These are phyloP conservation scores for Ptychobarbus kaznakovi DNA, from an alignment of 2,797 vertebrate species.

Conservation along the genomic window DNA sequence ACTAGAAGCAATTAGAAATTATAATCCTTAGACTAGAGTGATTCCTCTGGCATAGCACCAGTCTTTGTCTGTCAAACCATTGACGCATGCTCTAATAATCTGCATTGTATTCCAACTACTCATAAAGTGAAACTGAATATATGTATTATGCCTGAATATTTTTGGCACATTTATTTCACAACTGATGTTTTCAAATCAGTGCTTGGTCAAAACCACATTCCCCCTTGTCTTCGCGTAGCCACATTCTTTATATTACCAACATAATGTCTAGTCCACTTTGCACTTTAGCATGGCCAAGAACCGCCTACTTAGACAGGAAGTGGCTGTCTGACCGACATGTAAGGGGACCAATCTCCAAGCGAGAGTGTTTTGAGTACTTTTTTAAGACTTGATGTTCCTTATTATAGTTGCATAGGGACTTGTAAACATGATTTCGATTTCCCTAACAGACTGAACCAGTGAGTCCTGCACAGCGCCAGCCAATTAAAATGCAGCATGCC, in stretches of 20 bases:
- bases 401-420: background rate
- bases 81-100: slow-evolving; percentile 53
- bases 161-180: slow-evolving; percentile 65
- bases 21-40: slow-evolving; percentile 13
- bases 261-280: slow-evolving; percentile 18
- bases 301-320: slow-evolving; percentile 23
- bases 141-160: slow-evolving; percentile 71
- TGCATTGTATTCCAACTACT: slow-evolving; percentile 56
- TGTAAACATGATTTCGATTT: background rate
- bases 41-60: slow-evolving; percentile 36
- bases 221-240: slow-evolving; percentile 45
- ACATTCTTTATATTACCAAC: slow-evolving; percentile 12
- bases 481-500: background rate
- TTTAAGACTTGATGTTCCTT: background rate
- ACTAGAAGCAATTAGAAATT: slow-evolving; percentile 8
- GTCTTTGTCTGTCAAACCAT: slow-evolving; percentile 45
- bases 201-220: slow-evolving; percentile 73
- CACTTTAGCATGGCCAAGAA: slow-evolving; percentile 20
- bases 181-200: slow-evolving; percentile 71
- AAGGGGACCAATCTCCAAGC: background rate
- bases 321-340: slow-evolving; percentile 14
- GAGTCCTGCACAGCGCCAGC: background rate
- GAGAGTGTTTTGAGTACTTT: background rate
- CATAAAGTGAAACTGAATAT: slow-evolving; percentile 68
- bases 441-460: background rate